Conservation (phyloP, 2,113 vertebrate genomes). For the Neolamprologus tretocephalus region DNA sequence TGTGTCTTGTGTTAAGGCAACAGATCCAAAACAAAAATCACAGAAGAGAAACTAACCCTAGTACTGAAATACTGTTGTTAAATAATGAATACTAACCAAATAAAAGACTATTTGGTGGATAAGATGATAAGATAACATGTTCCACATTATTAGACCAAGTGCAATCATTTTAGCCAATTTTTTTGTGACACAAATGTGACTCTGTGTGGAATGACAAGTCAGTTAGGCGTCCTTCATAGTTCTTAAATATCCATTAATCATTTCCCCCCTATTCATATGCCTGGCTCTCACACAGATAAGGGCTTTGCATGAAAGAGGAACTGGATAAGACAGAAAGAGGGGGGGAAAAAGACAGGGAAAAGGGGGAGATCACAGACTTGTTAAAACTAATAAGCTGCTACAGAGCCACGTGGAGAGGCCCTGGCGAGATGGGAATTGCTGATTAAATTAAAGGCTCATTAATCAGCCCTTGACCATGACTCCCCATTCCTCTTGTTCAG, state of each 20-base stretch:
- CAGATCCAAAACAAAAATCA: not conserved
- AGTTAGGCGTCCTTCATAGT: constrained; percentile 43
- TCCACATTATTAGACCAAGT: not conserved
- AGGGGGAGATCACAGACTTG: constrained; percentile 80
- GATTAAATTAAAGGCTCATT: constrained; percentile 95
- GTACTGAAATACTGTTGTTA: not conserved
- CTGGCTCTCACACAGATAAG: constrained; percentile 56
- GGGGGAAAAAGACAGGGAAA: not conserved
- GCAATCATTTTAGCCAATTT: not conserved
- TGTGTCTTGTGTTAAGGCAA: not conserved
- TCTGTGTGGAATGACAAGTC: not conserved
- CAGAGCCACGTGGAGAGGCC: constrained; percentile 74
- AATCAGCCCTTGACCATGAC: constrained; percentile 80
- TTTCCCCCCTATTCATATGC: constrained; percentile 75
- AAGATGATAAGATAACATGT: not conserved
- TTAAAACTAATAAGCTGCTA: constrained; percentile 91
- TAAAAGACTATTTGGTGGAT: not conserved
- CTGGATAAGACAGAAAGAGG: constrained; percentile 23
- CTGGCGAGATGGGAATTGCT: constrained; percentile 77
- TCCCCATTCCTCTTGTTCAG: constrained; percentile 73
- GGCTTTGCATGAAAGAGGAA: constrained; percentile 30
- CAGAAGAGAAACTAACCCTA: not conserved
- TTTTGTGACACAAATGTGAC: not conserved
- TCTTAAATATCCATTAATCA: constrained; percentile 89
- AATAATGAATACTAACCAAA: not conserved